Evolutionary conservation across 2,888 invertebrate species (phyloP).

Genomic region (Notodonta ziczac): DNA sequence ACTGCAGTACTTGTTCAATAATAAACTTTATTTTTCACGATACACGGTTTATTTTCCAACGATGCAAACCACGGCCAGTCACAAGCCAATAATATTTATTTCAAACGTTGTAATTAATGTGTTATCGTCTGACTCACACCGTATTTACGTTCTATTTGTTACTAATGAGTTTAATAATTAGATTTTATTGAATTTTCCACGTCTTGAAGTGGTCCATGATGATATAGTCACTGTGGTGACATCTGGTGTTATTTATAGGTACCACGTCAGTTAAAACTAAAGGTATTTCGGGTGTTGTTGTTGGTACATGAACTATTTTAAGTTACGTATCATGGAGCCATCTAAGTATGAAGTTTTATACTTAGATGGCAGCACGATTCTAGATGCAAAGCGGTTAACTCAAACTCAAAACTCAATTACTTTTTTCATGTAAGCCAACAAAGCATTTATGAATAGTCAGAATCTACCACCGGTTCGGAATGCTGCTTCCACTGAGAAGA

Average conservation of each 20-base stretch:
- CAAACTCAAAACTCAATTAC: no score
- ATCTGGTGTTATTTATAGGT: not conserved
- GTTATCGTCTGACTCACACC: not conserved
- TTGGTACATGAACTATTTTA: not conserved
- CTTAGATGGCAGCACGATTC: not conserved
- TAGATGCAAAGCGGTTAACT: no score
- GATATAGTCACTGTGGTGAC: not conserved
- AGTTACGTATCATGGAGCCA: no score
- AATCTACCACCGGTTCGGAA: no score
- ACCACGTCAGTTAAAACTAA: not conserved
- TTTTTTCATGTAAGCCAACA: no score
- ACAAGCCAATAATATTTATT: slow-evolving; percentile 2
- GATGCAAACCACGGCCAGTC: not conserved
- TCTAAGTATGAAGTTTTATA: no score
- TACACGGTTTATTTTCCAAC: slow-evolving; percentile 12
- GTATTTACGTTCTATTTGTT: not conserved
- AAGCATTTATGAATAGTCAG: no score
- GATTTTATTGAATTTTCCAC: not conserved
- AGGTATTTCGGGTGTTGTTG: not conserved
- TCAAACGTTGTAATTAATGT: not conserved
- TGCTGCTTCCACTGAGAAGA: no score
- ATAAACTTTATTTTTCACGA: not conserved
- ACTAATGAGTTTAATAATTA: not conserved
- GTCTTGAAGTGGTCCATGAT: no score
- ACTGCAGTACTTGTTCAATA: not conserved